Evolutionary conservation across 2,888 invertebrate species (phyloP).

Genomic region (Ophion costatus): DNA sequence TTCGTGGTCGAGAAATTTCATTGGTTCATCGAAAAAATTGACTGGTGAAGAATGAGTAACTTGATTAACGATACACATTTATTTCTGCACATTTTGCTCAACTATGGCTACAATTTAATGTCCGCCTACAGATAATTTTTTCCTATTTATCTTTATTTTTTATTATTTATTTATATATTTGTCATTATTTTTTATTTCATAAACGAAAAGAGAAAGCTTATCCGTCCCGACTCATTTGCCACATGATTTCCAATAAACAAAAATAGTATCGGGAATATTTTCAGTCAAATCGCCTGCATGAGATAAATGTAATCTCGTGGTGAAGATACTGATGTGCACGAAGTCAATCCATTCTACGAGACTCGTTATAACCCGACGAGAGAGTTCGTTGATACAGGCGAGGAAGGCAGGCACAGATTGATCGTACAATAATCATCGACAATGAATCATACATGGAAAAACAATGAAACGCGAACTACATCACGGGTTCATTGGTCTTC

Average conservation of each 20-base stretch:
- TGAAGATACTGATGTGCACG: no score
- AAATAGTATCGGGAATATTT: no score
- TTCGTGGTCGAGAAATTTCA: not conserved
- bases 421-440: slow-evolving; percentile 47
- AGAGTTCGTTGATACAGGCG: slow-evolving; percentile 1
- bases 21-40: not conserved
- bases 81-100: no score
- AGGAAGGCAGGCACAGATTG: slow-evolving; percentile 36
- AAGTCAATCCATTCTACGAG: not conserved
- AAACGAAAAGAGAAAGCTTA: no score
- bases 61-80: no score
- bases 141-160: not conserved
- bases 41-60: not conserved
- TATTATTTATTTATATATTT: not conserved
- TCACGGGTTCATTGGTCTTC: slow-evolving; percentile 22
- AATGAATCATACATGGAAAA: slow-evolving; percentile 38
- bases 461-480: slow-evolving; percentile 31
- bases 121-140: not conserved
- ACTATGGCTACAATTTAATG: no score
- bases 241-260: not conserved
- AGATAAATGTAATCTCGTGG: no score
- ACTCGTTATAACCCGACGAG: not conserved
- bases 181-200: no score
- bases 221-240: no score
- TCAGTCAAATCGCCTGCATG: no score